These are phyloP conservation scores for Passerina amoena DNA, from an alignment of 2,113 vertebrate species.

Conservation along the genomic window DNA sequence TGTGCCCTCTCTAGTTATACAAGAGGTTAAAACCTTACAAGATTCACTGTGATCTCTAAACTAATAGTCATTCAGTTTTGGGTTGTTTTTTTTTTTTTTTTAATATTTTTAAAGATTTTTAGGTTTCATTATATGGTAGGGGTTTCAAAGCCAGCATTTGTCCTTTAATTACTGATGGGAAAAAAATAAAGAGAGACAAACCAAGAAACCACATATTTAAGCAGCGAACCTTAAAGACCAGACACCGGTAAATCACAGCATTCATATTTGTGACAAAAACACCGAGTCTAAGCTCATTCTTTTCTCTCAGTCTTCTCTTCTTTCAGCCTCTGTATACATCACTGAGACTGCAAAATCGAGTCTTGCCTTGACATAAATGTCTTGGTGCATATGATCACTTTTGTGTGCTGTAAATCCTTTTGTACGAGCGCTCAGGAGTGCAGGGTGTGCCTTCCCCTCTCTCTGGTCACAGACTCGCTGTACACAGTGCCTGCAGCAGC, in stretches of 20 bases:
- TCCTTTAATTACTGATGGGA: not conserved
- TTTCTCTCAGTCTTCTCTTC: not conserved
- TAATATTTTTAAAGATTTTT: not conserved
- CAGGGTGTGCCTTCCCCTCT: rapidly evolving
- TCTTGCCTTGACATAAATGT: not conserved
- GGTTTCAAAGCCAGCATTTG: not conserved
- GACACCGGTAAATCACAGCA: not conserved
- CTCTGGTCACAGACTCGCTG: not conserved
- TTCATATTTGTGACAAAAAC: not conserved
- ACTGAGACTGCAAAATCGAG: not conserved
- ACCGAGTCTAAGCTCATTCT: not conserved
- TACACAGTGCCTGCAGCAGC: not conserved
- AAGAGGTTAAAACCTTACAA: not conserved
- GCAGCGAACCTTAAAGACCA: not conserved
- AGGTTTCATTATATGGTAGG: not conserved
- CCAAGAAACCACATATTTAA: not conserved
- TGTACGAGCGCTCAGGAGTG: not conserved
- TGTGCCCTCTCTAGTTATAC: not conserved
- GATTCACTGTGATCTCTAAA: not conserved
- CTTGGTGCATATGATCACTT: not conserved
- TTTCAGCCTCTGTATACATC: not conserved
- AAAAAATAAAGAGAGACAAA: not conserved
- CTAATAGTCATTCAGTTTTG: not conserved
- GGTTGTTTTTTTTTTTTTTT: not conserved
- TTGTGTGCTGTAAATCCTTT: not conserved